Percentiles rank a stretch among this genome's conserved stretches.
Conservation (phyloP, 2,113 vertebrate genomes). For the Leucosticte australis region DNA sequence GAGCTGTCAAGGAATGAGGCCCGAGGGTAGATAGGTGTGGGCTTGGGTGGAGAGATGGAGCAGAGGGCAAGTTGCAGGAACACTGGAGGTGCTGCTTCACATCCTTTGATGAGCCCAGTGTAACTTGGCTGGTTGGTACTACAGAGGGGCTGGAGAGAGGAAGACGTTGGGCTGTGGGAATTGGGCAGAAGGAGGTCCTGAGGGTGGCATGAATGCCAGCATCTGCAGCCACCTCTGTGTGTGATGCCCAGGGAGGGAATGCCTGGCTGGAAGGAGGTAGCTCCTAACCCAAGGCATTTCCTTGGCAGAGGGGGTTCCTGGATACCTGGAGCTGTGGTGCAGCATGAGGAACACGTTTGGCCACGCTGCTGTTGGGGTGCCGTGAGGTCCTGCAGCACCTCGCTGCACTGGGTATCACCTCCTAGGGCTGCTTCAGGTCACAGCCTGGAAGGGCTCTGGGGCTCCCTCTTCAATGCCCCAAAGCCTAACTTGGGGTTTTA, state of each 20-base stretch:
- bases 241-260: background rate
- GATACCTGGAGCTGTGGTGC: background rate
- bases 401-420: background rate
- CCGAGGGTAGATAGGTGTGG: background rate
- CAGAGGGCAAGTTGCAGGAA: rapidly evolving
- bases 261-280: background rate
- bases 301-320: background rate
- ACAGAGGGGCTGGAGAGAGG: background rate
- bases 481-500: background rate
- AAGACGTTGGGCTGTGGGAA: background rate
- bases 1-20: background rate
- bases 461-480: background rate
- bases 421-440: background rate
- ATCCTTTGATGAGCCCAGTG: rapidly evolving
- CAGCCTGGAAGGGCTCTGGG: background rate
- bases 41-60: background rate
- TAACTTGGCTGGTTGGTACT: background rate
- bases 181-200: background rate
- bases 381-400: background rate
- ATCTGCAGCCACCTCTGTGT: background rate
- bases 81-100: background rate
- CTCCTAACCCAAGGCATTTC: background rate
- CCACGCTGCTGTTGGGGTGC: rapidly evolving
- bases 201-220: background rate
- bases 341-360: background rate